phyloP scores from a whole-genome alignment of 2,113 vertebrate species.

The Typhlomys cinereus region DNA sequence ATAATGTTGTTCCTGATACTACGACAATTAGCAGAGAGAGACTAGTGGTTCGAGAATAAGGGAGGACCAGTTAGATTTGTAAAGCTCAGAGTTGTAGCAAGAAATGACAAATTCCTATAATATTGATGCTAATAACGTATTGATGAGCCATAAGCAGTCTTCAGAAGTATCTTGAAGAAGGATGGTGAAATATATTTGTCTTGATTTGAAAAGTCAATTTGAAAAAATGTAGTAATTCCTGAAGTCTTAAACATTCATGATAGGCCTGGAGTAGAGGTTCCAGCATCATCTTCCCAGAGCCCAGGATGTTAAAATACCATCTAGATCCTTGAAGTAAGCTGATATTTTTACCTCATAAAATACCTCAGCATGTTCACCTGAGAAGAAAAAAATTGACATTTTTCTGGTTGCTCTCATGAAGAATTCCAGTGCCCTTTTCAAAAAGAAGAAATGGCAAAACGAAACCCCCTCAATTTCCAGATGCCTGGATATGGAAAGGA shows the following conservation, averaged over 20 bases:
- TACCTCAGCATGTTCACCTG: slow-evolving; percentile 76
- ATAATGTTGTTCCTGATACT: not conserved
- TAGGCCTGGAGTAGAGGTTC: not conserved
- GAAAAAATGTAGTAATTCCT: slow-evolving; percentile 27
- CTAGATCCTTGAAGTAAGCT: slow-evolving; percentile 82
- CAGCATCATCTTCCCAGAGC: not conserved
- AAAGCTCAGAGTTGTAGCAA: not conserved
- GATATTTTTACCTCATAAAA: slow-evolving; percentile 88
- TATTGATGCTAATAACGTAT: not conserved
- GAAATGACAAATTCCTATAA: not conserved
- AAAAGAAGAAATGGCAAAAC: slow-evolving; percentile 74
- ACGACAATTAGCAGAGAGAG: not conserved
- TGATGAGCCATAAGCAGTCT: not conserved
- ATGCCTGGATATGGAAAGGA: slow-evolving; percentile 17
- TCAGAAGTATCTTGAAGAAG: slow-evolving; percentile 10
- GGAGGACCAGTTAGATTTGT: not conserved
- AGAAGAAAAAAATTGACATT: slow-evolving; percentile 81
- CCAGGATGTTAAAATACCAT: slow-evolving; percentile 75
- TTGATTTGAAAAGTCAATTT: slow-evolving; percentile 7
- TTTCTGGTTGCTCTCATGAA: slow-evolving; percentile 77
- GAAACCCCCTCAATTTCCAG: slow-evolving; percentile 74
- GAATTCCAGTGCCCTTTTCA: slow-evolving; percentile 77
- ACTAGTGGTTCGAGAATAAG: not conserved
- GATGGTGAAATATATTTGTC: slow-evolving; percentile 36
- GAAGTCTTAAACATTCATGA: slow-evolving; percentile 59